These are phyloP conservation scores for Cephus runcator DNA, from an alignment of 2,888 invertebrate genomes.

Conservation along the genomic window DNA sequence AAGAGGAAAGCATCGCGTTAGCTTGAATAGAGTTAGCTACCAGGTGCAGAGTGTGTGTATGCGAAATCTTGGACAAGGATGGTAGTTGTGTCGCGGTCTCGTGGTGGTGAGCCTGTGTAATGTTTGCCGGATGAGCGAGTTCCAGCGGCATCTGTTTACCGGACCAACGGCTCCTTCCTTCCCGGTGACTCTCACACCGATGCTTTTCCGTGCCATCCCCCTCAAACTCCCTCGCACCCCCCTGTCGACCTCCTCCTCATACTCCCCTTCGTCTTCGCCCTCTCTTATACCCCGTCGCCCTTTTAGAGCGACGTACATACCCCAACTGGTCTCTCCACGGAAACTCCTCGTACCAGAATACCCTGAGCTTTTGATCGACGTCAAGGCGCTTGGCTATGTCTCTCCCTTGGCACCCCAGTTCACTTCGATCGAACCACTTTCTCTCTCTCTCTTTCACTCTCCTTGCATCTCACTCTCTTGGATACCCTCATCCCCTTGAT, in stretches of 20 bases:
- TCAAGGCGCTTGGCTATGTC: not conserved
- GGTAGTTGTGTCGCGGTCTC: constrained; percentile 30
- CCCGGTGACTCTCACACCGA: constrained; percentile 21
- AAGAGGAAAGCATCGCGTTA: constrained; percentile 32
- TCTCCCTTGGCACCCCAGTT: not conserved
- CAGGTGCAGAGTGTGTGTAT: constrained; percentile 19
- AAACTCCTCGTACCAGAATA: constrained; percentile 14
- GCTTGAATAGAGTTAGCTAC: constrained; percentile 40
- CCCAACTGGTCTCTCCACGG: constrained; percentile 10
- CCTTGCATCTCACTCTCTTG: not conserved
- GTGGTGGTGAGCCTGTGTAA: constrained; percentile 48
- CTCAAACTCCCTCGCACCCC: constrained; percentile 1
- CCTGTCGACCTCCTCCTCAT: constrained; percentile 5
- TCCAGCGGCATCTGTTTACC: constrained; percentile 54
- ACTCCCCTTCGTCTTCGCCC: constrained; percentile 14
- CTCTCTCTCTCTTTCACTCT: not conserved
- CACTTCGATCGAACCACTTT: not conserved
- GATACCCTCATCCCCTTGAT: not conserved
- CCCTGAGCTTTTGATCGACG: constrained; percentile 15
- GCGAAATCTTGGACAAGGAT: constrained; percentile 41
- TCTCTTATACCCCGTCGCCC: not conserved
- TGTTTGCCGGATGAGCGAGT: constrained; percentile 53
- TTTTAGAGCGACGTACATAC: not conserved
- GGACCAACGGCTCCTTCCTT: constrained; percentile 46
- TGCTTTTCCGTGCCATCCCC: constrained; percentile 6